Evolutionary conservation across 2,113 vertebrate species (phyloP).

Genomic region (Anolis sagrei): DNA sequence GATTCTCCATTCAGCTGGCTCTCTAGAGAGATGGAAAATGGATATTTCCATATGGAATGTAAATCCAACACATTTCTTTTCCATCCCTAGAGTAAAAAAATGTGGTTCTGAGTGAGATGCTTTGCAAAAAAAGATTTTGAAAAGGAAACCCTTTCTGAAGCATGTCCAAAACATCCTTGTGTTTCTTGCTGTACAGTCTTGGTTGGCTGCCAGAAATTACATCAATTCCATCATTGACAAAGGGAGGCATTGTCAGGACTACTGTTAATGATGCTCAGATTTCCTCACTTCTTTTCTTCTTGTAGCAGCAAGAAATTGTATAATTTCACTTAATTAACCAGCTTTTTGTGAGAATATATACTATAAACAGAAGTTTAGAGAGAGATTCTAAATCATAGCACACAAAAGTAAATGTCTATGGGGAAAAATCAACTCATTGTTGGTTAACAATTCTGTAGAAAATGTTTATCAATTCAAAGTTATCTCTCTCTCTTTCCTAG

Average conservation of each 20-base stretch:
- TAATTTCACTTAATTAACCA: constrained; percentile 73
- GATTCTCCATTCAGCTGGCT: neutral
- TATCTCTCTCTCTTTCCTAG: constrained; percentile 31
- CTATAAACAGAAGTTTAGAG: constrained; percentile 22
- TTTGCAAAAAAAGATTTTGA: constrained; percentile 57
- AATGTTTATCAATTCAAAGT: constrained; percentile 26
- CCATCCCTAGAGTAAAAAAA: constrained; percentile 41
- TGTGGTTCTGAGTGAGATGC: constrained; percentile 64
- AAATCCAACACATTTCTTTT: neutral
- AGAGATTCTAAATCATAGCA: constrained; percentile 21
- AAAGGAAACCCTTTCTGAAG: constrained; percentile 70
- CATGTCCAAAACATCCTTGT: constrained; percentile 67
- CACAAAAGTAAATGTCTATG: neutral
- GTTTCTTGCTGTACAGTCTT: constrained; percentile 69
- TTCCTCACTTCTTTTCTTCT: constrained; percentile 50
- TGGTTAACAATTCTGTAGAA: constrained; percentile 32
- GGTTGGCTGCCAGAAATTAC: constrained; percentile 80
- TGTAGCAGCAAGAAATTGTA: constrained; percentile 70
- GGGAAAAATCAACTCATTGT: constrained; percentile 28
- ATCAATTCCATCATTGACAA: constrained; percentile 72
- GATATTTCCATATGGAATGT: neutral
- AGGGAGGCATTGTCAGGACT: constrained; percentile 64
- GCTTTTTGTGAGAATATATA: constrained; percentile 40
- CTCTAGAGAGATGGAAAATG: neutral
- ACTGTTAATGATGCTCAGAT: constrained; percentile 65